Evolutionary conservation across 2,888 invertebrate genomes (phyloP), one percentile per base, ranked within the genome.

Genomic region (Plemyria rubiginata): DNA sequence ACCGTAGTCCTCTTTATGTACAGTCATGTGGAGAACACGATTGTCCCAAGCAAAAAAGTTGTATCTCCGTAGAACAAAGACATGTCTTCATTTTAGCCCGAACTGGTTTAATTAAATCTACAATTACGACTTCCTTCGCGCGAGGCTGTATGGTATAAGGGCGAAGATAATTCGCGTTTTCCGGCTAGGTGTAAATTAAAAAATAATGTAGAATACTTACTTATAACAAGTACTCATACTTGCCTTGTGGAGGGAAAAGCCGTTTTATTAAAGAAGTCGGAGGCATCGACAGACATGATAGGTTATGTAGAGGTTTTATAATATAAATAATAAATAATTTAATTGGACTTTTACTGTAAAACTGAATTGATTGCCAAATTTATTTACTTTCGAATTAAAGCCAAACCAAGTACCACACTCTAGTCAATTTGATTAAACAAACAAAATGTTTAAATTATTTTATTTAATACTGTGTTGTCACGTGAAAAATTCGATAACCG

Each of bases 91-190:
- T 76, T 73, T 67, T 41, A 45, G 60, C 32, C 71, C 67, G 71
- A 80, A 82, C 81, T 77, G 80, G 84, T 83, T 80, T 78, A 76
- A 82, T 82, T 80, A 77, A 76, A 74, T 68, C 68, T 70, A 80
- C 77, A 85, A 88, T 87, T 87, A 87, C 78, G 82, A 83, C 83
- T 86, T 88, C 87, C 88, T 84, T 82, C 68, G 75, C 49, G 66
- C 81, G 76, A 80, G 80, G 76, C 74, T 76, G 62, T 51, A 50
- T 28, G 52, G 32, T 60, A 52, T 55, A 61, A 61, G 62, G 65
- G 58, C 55, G 61, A 48, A 45, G 58, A 58, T 60, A 64, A 60
- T 62, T 56, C 59, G 53, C 36, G 16, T 55, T 59, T 56, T 62
- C 52, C 65, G 58, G 56, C 43, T 52, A 55, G 45, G 22, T 57